Conservation (phyloP, 2,797 vertebrate species). For the Cichlasoma orientale region DNA sequence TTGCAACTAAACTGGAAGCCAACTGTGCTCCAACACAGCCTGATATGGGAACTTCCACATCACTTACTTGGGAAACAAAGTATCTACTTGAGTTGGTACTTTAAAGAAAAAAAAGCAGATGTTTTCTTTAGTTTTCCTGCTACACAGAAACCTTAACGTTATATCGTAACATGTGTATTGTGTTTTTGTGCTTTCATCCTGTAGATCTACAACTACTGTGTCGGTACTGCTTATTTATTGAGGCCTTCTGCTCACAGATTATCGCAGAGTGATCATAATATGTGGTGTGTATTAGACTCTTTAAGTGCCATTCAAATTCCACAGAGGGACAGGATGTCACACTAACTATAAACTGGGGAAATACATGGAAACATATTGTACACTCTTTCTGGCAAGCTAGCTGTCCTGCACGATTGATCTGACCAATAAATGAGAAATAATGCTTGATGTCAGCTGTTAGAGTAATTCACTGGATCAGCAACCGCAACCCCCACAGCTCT, state of each 20-base stretch:
- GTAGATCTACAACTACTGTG: neutral
- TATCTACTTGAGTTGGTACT: neutral
- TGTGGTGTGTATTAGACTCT: neutral
- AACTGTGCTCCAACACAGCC: neutral
- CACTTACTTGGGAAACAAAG: neutral
- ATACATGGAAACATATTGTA: neutral
- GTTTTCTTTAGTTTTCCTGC: neutral
- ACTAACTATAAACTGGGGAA: neutral
- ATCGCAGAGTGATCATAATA: neutral
- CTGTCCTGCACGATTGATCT: neutral
- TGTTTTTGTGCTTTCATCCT: neutral
- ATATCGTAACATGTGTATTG: neutral
- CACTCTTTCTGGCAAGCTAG: neutral
- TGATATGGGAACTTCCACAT: neutral
- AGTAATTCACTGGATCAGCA: conserved; percentile 6
- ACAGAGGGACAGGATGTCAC: neutral
- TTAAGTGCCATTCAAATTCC: neutral
- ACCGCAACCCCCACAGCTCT: conserved; percentile 1
- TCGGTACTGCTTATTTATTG: neutral
- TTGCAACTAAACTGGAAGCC: neutral
- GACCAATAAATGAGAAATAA: neutral
- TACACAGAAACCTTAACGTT: neutral
- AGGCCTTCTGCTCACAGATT: neutral
- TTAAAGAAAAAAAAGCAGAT: neutral
- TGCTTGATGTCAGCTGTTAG: neutral